Base-by-base conservation (phyloP, 2,888 invertebrate genomes). In the Drosophila paramelanica region DNA sequence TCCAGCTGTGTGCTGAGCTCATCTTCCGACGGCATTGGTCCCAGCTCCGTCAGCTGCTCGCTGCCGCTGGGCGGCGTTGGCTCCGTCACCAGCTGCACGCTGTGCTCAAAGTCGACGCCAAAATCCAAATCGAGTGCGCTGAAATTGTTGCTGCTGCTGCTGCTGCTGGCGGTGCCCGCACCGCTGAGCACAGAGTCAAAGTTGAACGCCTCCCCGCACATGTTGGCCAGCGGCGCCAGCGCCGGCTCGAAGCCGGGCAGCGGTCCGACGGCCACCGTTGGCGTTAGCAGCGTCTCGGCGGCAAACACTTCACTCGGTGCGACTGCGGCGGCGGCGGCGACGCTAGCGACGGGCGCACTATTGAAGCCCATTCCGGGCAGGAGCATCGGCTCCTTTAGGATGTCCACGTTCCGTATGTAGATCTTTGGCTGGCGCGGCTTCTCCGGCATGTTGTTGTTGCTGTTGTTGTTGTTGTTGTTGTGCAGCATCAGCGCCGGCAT, bases 391-490 rank as follows among this genome's bases (percentile, higher is more conserved):
- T 92, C 91, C 60, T 92, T 92, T 0, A 92, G 57, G 3, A 92
- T 92, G 47, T 92, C 92, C 14, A 92, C 92, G 66, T 92, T 92
- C 67, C 92, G 91, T 6, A 92, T 92, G 62, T 92, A 92, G 62
- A 92, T 92, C 75, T 92, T 92, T 2, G 92, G 92, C 20, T 88
- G 88, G 13, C 88, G 81, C 4, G 88, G 85, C 66, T 90, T 91
- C 5, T 88, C 87, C 10, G 46, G 68, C 47, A 67, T 67, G n/a
- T 73, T 47, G 17, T 77, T 38, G 25, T 61, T 61, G 57, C 43
- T 71, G 52, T 52, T 20, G 43, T 70, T 36, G 20, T 47, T 78
- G 50, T 8, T 4, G 23, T 23, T 23, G 23, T 23, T 23, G 23
- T 23, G 53, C 20, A 68, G 27, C 14, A 52, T 14, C 2, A 57